Evolutionary conservation across 53 echinoderm and acorn worm genomes (phyloP).

Genomic region (Arbacia lixula): DNA sequence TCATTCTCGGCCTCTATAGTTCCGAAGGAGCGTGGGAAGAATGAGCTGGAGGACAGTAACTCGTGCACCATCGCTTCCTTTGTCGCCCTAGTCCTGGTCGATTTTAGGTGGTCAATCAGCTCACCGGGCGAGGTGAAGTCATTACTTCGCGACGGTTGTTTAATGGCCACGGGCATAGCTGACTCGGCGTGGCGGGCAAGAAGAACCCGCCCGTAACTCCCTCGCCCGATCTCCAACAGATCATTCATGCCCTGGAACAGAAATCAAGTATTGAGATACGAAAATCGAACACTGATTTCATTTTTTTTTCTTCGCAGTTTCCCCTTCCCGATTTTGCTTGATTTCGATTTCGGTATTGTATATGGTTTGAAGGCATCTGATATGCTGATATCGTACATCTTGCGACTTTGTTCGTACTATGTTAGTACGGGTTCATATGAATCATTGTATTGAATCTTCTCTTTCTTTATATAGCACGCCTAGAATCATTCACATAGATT

Average conservation of each 20-base stretch:
- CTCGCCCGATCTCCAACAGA: background rate
- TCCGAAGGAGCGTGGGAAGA: constrained; percentile 10
- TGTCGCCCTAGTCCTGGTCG: constrained; percentile 1
- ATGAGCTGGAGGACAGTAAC: background rate
- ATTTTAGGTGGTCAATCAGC: constrained; percentile 3
- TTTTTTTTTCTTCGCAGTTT: no score
- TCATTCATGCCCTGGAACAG: background rate
- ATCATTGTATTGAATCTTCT: no score
- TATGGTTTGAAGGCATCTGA: no score
- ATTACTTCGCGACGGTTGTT: background rate
- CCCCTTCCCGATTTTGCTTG: no score
- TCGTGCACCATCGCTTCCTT: constrained; percentile 17
- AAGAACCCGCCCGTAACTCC: constrained; percentile 11
- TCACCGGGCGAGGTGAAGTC: constrained; percentile 15
- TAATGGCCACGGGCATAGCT: background rate
- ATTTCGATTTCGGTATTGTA: no score
- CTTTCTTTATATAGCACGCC: no score
- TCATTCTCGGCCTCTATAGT: background rate
- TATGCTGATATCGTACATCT: no score
- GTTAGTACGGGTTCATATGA: no score
- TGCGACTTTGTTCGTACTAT: no score
- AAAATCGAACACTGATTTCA: no score
- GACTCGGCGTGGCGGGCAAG: background rate
- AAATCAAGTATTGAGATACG: background rate
- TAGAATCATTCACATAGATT: no score